Percentiles rank a stretch among this genome's conserved stretches.
Conservation (phyloP, 2,113 vertebrate genomes). For the Agelaius tricolor region DNA sequence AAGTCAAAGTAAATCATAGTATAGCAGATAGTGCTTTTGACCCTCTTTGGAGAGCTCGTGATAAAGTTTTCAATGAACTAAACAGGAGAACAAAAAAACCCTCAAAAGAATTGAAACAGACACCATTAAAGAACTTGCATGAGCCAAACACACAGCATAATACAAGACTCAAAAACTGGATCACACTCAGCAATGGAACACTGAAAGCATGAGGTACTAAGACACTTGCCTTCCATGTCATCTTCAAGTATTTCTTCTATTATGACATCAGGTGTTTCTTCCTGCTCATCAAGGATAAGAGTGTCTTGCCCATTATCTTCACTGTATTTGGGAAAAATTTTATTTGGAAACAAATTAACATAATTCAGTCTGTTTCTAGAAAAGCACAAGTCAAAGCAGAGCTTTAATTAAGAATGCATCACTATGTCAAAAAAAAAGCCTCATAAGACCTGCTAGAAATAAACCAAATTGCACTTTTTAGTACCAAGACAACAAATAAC, state of each 20-base stretch:
- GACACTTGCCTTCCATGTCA: slow-evolving; percentile 64
- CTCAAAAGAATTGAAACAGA: not conserved
- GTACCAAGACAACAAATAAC: not conserved
- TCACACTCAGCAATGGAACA: not conserved
- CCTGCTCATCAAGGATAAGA: not conserved
- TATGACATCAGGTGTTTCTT: slow-evolving; percentile 75
- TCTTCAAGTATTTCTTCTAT: slow-evolving; percentile 84
- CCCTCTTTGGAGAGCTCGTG: not conserved
- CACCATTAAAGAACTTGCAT: not conserved
- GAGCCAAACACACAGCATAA: not conserved
- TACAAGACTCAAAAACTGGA: not conserved
- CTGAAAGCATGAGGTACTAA: not conserved
- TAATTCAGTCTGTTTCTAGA: not conserved
- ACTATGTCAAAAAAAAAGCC: not conserved
- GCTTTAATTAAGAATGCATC: not conserved
- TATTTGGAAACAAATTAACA: slow-evolving; percentile 48
- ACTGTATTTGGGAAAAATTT: slow-evolving; percentile 51
- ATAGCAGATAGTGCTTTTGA: not conserved
- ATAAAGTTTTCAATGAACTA: not conserved
- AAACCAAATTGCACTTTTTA: not conserved
- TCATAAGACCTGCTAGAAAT: not conserved
- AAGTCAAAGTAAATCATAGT: not conserved
- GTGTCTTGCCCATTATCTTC: not conserved
- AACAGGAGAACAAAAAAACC: not conserved
- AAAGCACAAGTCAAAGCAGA: not conserved